phyloP scores from a whole-genome alignment of 2,888 invertebrate species.

The Eilema griseolum region DNA sequence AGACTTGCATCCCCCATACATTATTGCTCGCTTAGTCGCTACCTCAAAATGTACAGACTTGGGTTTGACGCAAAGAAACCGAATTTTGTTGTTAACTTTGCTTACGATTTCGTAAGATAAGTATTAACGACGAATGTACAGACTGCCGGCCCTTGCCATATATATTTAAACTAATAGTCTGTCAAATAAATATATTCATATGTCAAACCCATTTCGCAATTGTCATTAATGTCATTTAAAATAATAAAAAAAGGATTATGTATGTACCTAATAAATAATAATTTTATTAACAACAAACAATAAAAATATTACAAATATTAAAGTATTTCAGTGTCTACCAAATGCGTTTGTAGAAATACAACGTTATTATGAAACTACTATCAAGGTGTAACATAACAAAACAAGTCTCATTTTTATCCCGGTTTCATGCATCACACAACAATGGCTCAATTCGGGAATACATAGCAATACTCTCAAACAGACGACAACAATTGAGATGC shows the following conservation, averaged over 20 bases:
- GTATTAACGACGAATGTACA: too few relatives aligned
- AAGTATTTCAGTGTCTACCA: background rate
- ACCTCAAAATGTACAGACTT: too few relatives aligned
- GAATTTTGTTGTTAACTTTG: too few relatives aligned
- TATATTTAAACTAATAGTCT: too few relatives aligned
- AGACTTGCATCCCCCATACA: too few relatives aligned
- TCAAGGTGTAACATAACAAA: constrained; percentile 60
- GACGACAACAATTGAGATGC: constrained; percentile 50
- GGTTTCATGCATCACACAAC: constrained; percentile 44
- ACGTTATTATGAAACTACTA: constrained; percentile 65
- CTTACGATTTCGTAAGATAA: too few relatives aligned
- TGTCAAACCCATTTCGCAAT: too few relatives aligned
- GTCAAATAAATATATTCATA: too few relatives aligned
- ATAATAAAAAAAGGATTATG: background rate
- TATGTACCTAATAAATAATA: background rate
- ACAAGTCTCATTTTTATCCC: constrained; percentile 58
- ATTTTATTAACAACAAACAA: background rate
- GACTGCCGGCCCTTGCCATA: too few relatives aligned
- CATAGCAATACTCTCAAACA: constrained; percentile 50
- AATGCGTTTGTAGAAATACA: constrained; percentile 10
- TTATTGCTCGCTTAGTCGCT: too few relatives aligned
- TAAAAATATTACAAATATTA: background rate
- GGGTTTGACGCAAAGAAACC: too few relatives aligned
- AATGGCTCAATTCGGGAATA: constrained; percentile 56
- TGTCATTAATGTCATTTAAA: background rate